Evolutionary conservation across 2,113 vertebrate species (phyloP), one percentile per base, ranked within the genome.

Genomic region (Pelodiscus sinensis): DNA sequence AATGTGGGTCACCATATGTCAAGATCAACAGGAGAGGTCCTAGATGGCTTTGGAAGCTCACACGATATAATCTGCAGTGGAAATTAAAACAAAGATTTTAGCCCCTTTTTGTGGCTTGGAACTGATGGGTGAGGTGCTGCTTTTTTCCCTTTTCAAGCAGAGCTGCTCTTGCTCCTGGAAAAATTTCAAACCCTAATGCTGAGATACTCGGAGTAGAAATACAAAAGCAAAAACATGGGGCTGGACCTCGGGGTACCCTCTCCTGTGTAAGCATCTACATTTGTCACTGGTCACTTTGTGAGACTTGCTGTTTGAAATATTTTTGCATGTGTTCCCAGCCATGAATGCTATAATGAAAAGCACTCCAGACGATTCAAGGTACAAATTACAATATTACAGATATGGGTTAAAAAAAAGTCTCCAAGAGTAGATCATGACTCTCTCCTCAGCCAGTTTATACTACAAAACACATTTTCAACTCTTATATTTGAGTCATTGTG

Each of bases 141-240:
- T 89, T 92, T 90, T 50, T 21, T 73, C 3, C 14, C 7, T 51
- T 81, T 91, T 25, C 83, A 82, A 90, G 85, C 29, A 81, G 3
- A 35, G 9, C 57, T 62, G 4, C 16, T 83, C 31, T 82, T 5
- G 5, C 85, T 93, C 24, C 94, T 77, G 75, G 71, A 92, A 94
- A 96, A 87, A 55, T 71, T 5, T 85, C 81, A 86, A 92, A 86
- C 83, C 18, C 62, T 55, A 80, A 91, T 89, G 88, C 21, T 68
- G n/a, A 68, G 31, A 68, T 19, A 31, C 16, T 35, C 16, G 29
- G 94, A 25, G 58, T 14, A 78, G 83, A 92, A 81, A 82, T 35
- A 85, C 18, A 52, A 73, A 77, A 95, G 29, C 10, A 71, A 10
- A 88, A 86, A 50, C 16, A n/a, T 15, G 71, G 89, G 62, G 14